Evolutionary conservation across 2,888 invertebrate species (phyloP), one percentile per base, ranked within the genome.

Genomic region (Eupithecia inturbata): DNA sequence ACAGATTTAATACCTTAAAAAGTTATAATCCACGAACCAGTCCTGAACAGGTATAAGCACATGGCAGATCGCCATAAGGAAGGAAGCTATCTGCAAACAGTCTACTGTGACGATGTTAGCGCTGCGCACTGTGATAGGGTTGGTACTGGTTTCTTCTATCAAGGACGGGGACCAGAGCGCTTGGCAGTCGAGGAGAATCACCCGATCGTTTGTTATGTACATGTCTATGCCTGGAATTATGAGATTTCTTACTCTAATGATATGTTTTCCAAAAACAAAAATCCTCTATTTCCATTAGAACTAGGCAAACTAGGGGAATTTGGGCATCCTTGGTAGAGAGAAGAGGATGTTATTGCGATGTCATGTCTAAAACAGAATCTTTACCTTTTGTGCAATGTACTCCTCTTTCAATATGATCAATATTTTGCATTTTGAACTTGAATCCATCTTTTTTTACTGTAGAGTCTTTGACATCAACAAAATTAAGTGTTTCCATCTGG

Each of bases 41-140:
- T 99, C 99, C 85, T 98, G 97, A 0, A 98, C 97, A 49, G 98
- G 96, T 73, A 99, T 95, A 10, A 99, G 95, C 1, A 98, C 96
- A 89, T 99, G 98, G 83, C 99, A 99, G 53, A 99, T 97, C 3
- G 98, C 97, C 93, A 98, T 96, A 70, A 99, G 89, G 87, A 98
- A 98, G 0, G 98, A 96, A 19, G 97, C 96, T 75, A 97, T 94
- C 87, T 98, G 97, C 63, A 99, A 91, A 53, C 97, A 97, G 86
- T 97, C 97, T 3, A 96, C 94, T 0, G 95, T 96, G 57, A 95
- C 92, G 79, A 96, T 96, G 80, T 96, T 95, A 9, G 92, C 91
- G 74, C 91, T 92, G 28, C 94, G 82, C 0, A 91, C 95, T 19
- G 95, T 95, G 16, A 95, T 88, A 1, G 95, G 91, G 62, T 92